A percentile compares a stretch with the other conserved stretches of the same genome.
Conservation (phyloP, 2,888 invertebrate species). For the Tetanocera ferruginea region DNA sequence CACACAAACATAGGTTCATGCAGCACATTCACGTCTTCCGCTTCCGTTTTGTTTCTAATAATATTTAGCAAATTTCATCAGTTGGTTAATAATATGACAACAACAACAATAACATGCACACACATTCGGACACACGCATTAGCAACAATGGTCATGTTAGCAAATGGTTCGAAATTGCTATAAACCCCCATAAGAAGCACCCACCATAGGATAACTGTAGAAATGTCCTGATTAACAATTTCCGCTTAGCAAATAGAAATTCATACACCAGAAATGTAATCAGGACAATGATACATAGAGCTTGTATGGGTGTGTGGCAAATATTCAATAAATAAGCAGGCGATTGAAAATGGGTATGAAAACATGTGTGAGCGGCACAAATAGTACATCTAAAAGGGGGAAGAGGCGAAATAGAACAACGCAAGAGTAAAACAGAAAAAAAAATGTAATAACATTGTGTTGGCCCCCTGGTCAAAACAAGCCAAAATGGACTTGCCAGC, state of each 20-base stretch:
- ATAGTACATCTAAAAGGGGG: background rate
- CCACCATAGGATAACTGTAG: slow-evolving; percentile 4
- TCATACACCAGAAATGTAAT: slow-evolving; percentile 12
- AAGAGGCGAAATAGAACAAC: background rate
- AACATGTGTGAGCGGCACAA: background rate
- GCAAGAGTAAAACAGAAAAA: too few species aligned
- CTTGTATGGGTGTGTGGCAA: background rate
- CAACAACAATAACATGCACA: background rate
- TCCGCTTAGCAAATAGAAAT: slow-evolving; percentile 37
- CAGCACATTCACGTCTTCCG: slow-evolving; percentile 27
- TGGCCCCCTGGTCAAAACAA: background rate
- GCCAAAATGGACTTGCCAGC: background rate
- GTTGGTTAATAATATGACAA: slow-evolving; percentile 23
- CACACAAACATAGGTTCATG: background rate
- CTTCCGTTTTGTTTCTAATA: slow-evolving; percentile 32
- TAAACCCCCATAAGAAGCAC: slow-evolving; percentile 3
- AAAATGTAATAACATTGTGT: slow-evolving; percentile 21
- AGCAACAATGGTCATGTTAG: background rate
- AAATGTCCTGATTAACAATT: slow-evolving; percentile 40
- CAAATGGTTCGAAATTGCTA: background rate
- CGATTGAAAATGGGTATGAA: background rate
- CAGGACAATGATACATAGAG: slow-evolving; percentile 12
- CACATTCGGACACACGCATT: background rate
- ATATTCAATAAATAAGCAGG: slow-evolving; percentile 27
- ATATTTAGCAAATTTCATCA: slow-evolving; percentile 36